Base-by-base conservation (phyloP, 1,140 invertebrate genomes). In the Calliphora vicina region DNA sequence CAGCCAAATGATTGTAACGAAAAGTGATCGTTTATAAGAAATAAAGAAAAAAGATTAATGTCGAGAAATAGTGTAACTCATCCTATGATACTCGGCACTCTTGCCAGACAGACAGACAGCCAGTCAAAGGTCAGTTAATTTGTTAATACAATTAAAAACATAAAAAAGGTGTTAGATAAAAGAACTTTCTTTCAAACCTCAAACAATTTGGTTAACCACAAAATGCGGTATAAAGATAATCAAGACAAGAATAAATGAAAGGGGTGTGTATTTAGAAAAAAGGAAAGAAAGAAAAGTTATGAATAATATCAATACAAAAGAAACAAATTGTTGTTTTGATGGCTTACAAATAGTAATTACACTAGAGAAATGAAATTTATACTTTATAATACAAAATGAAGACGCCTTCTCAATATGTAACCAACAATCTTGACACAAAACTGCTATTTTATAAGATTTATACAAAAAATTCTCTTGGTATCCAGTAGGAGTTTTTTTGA, bases 271-370 rank as follows among this genome's bases (percentile, higher is more conserved):
- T 57, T 13, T n/a, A 57, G n/a, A 15, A 57, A 57, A 57, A 1
- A 17, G n/a, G 15, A 15, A 57, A 57, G 4, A 17, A 27, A 25
- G 25, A 4, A 26, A 27, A 1, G 20, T n/a, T n/a, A n/a, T n/a
- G n/a, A n/a, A n/a, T n/a, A n/a, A n/a, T n/a, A 74, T 13, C 73
- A 35, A 43, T 20, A 76, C 5, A n/a, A 42, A n/a, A n/a, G n/a
- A 42, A 76, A 76, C 15, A 76, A 42, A 76, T 76, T 1, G 1
- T n/a, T 76, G 73, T 76, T 76, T 35, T 76, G 73, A 76, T 76
- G 4, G 10, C 29, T 29, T 29, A 29, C 12, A 9, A 13, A n/a
- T 42, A 76, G 29, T 76, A 76, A 76, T 76, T 76, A 76, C 5
- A 23, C 6, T 25, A 10, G n/a, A 67, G n/a, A 23, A 67, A 25